Percentiles rank a stretch among this genome's conserved stretches.
phyloP scores from a whole-genome alignment of 2,888 invertebrate species.

The Copidosoma aretas region DNA sequence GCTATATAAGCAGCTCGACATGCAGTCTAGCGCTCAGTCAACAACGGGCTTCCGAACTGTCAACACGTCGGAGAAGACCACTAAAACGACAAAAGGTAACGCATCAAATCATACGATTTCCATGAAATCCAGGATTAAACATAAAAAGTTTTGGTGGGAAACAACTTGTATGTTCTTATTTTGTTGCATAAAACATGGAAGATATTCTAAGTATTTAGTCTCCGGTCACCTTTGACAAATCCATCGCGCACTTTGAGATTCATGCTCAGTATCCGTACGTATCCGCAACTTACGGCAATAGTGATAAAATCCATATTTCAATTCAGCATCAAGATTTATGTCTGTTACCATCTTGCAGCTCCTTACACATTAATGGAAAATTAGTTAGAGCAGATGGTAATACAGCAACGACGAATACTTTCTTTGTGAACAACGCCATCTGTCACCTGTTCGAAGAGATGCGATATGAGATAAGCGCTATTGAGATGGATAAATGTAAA shows the following conservation, averaged over 20 bases:
- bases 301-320: conserved; percentile 37
- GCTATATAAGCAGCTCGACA: background rate
- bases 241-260: conserved; percentile 32
- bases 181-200: background rate
- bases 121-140: background rate
- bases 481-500: background rate
- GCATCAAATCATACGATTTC: background rate
- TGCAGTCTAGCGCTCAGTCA: background rate
- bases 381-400: background rate
- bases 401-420: background rate
- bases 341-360: conserved; percentile 33
- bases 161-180: background rate
- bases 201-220: background rate
- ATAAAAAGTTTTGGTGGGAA: background rate
- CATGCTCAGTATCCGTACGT: conserved; percentile 32
- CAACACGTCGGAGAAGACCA: background rate
- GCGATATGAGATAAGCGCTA: background rate
- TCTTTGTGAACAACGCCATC: background rate
- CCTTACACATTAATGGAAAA: conserved; percentile 8
- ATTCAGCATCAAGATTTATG: conserved; percentile 30
- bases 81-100: too few species aligned
- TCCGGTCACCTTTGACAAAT: too few species aligned
- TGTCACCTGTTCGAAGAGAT: background rate
- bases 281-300: conserved; percentile 26
- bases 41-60: background rate